These are phyloP conservation scores for Cebus imitator DNA, from an alignment of 2,113 vertebrate species.

Conservation along the genomic window DNA sequence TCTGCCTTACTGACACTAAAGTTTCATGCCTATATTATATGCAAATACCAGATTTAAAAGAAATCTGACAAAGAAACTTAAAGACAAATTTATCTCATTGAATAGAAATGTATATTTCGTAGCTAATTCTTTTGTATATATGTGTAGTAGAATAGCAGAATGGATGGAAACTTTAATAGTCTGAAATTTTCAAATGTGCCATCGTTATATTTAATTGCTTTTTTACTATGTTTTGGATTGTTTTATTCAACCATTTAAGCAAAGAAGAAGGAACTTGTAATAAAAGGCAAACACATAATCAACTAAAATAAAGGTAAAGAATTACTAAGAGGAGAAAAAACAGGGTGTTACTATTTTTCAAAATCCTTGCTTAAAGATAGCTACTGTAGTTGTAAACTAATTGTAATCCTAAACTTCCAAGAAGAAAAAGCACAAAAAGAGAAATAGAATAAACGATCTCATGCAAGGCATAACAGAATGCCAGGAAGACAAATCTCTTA, in stretches of 20 bases:
- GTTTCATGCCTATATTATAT: background rate
- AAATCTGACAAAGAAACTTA: background rate
- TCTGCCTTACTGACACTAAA: conserved; percentile 42
- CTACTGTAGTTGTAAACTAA: background rate
- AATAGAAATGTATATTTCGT: background rate
- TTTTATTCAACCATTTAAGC: background rate
- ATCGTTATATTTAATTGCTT: background rate
- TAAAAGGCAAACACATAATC: background rate
- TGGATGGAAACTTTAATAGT: background rate
- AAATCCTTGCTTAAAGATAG: background rate
- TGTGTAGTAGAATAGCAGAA: background rate
- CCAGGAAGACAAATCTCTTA: background rate
- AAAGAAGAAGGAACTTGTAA: background rate
- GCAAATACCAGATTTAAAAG: conserved; percentile 26
- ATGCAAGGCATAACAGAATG: background rate
- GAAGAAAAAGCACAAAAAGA: background rate
- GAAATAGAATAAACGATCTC: background rate
- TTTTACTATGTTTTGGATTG: background rate
- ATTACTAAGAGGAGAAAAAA: background rate
- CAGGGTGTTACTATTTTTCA: background rate
- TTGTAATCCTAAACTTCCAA: background rate
- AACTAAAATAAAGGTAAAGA: background rate
- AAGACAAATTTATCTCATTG: background rate
- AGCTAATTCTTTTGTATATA: background rate
- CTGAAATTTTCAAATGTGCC: background rate